Base-by-base conservation (phyloP, 2,888 invertebrate species). In the Caenorhabditis angaria region DNA sequence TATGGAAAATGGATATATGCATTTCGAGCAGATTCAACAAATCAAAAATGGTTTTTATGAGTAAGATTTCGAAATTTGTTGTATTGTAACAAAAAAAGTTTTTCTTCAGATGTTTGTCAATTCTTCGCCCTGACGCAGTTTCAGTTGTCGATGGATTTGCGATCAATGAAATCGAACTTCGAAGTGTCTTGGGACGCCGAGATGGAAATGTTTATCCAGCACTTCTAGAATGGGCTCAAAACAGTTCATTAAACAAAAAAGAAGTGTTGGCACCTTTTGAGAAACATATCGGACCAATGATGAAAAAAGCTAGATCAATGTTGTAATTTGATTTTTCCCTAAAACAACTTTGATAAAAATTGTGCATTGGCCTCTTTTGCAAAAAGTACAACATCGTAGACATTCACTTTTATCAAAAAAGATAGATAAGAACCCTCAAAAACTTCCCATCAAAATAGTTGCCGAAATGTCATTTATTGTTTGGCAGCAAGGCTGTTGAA, bases 131-230 rank as follows among this genome's bases (percentile, higher is more conserved):
- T 1, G 92, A 95, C 88, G 94, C 94, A 0, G 92, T 96, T 0
- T 92, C 93, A 0, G 90, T 96, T 27, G 95, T 95, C 0, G 96
- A 97, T 89, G 92, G 93, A 12, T 96, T 95, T 87, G 95, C 95
- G 85, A 88, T 88, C 75, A 82, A 84, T 8, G 89, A 89, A 73
- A 76, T 82, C 10, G 81, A 88, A 27, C 82, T 89, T 29, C 83
- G 87, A 70, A 88, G 88, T 28, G 79, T 81, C 6, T 56, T 82
- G 0, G 82, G 82, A 28, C 67, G 81, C n/a, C 77, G 88, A 67
- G 89, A 89, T 74, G 89, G 89, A 2, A 84, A 81, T 53, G 84
- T 83, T 10, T 83, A 83, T 27, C 78, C 83, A 12, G 77, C 72
- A 27, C 54, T 89, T 59, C 85, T 87, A 70, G 85, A 88, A 50